phyloP scores from a whole-genome alignment of 2,888 invertebrate species.

The Calameuta idolon region DNA sequence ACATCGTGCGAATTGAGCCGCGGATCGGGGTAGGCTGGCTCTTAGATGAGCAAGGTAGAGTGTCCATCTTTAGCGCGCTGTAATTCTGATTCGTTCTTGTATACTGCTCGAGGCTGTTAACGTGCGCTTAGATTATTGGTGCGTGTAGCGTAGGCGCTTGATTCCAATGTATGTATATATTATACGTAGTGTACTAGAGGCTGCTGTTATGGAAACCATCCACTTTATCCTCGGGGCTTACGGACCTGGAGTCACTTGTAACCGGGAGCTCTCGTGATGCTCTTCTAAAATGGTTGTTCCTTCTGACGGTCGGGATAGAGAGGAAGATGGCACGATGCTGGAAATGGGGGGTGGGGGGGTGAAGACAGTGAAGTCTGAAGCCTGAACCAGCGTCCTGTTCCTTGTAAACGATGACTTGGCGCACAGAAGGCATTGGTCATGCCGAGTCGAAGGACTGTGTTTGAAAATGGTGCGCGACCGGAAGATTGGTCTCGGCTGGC shows the following conservation, averaged over 20 bases:
- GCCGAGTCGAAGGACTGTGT: neutral
- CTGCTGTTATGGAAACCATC: slow-evolving; percentile 42
- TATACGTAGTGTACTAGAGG: slow-evolving; percentile 33
- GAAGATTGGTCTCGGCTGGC: neutral
- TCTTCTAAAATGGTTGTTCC: neutral
- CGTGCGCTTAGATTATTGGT: neutral
- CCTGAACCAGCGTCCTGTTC: neutral
- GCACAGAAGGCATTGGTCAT: neutral
- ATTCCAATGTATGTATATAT: neutral
- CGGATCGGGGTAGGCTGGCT: neutral
- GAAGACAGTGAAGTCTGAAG: neutral
- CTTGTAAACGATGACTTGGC: neutral
- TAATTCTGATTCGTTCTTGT: neutral
- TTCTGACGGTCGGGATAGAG: neutral
- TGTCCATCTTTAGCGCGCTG: neutral
- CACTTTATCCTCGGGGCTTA: slow-evolving; percentile 30
- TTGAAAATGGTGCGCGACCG: neutral
- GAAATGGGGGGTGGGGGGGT: neutral
- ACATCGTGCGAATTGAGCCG: neutral
- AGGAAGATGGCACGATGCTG: neutral
- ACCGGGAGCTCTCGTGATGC: neutral
- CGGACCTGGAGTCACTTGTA: neutral
- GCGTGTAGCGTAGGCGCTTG: neutral
- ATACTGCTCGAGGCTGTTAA: neutral
- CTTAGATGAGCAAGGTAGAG: neutral